Evolutionary conservation across 2,797 vertebrate genomes (phyloP).

Genomic region (Lepilemur ruficaudatus): DNA sequence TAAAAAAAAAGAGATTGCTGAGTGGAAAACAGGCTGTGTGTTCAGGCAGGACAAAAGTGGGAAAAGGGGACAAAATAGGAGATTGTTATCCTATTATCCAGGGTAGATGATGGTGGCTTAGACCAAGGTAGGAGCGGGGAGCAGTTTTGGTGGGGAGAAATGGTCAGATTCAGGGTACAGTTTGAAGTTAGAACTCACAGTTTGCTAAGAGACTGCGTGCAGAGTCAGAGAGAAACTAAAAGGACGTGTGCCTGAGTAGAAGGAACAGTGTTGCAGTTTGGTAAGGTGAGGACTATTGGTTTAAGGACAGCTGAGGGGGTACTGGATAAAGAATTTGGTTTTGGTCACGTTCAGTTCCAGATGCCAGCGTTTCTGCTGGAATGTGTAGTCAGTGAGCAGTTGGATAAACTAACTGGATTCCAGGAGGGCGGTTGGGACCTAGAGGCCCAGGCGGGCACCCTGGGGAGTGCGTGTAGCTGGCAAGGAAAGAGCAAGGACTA

Average conservation of each 20-base stretch:
- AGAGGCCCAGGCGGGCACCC: neutral
- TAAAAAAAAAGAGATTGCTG: too few species aligned
- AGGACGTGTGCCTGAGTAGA: neutral
- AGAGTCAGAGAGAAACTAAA: rapidly evolving
- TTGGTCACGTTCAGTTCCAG: neutral
- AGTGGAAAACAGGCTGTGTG: neutral
- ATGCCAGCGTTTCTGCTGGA: too few species aligned
- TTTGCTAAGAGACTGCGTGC: neutral
- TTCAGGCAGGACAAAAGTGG: too few species aligned
- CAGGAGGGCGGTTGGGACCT: neutral
- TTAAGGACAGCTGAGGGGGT: rapidly evolving
- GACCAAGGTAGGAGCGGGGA: neutral
- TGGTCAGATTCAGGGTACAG: neutral
- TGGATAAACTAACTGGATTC: neutral
- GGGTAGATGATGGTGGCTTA: neutral
- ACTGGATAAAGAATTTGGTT: neutral
- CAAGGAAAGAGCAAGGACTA: neutral
- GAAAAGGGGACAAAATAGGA: neutral
- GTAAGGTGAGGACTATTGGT: neutral
- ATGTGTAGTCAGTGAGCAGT: rapidly evolving
- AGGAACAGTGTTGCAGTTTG: rapidly evolving
- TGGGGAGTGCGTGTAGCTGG: neutral
- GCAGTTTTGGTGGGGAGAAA: neutral
- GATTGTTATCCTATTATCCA: neutral
- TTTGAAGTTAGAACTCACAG: neutral